Evolutionary conservation across 2,888 invertebrate species (phyloP).

Genomic region (Leptopilina myrica): DNA sequence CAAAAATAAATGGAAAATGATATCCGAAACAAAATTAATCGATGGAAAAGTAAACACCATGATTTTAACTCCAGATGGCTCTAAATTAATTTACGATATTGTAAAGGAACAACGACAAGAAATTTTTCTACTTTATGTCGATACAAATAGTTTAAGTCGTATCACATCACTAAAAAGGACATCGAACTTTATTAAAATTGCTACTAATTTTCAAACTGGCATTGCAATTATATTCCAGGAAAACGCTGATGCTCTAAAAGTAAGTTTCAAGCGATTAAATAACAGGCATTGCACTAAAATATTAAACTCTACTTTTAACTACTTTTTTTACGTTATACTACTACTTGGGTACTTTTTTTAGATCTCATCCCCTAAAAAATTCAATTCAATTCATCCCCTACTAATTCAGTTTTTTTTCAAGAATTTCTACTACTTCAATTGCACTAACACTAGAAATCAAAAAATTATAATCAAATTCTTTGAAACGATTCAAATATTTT

Average conservation of each 20-base stretch:
- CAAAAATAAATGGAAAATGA: conserved; percentile 62
- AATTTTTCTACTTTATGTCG: conserved; percentile 61
- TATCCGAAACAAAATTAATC: conserved; percentile 76
- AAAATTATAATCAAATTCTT: too few relatives aligned
- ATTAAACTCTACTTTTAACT: too few relatives aligned
- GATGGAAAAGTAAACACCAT: conserved; percentile 77
- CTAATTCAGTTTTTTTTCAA: too few relatives aligned
- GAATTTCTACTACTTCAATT: too few relatives aligned
- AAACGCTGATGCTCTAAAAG: conserved; percentile 48
- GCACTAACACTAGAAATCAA: too few relatives aligned
- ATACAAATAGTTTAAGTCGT: conserved; percentile 72
- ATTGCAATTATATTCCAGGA: conserved; percentile 57
- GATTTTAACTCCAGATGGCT: conserved; percentile 78
- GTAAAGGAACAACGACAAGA: conserved; percentile 36
- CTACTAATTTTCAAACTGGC: conserved; percentile 53
- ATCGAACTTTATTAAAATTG: conserved; percentile 50
- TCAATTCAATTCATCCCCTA: too few relatives aligned
- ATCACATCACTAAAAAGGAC: conserved; percentile 72
- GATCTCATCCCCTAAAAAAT: too few relatives aligned
- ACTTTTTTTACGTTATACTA: too few relatives aligned
- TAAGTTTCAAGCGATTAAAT: conserved; percentile 37
- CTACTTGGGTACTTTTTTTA: too few relatives aligned
- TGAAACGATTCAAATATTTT: too few relatives aligned
- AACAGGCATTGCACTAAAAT: too few relatives aligned
- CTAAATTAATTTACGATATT: conserved; percentile 78